Evolutionary conservation across 2,888 invertebrate genomes (phyloP), one percentile per base, ranked within the genome.

Genomic region (Sericinus montela): DNA sequence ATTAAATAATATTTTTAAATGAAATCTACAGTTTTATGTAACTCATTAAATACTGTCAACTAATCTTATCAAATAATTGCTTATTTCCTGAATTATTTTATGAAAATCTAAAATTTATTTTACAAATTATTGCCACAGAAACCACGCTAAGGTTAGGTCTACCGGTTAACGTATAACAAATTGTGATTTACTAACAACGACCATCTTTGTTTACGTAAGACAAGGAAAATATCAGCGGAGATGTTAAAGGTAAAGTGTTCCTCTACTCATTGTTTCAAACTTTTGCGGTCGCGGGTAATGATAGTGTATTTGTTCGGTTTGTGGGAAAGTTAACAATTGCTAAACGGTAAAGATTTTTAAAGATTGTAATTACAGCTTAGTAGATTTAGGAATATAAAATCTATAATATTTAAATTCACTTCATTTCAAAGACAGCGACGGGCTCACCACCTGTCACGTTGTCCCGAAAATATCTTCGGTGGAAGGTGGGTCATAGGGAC

Each of bases 121-220:
- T 46, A 32, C 28, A 39, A 34, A 46, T 34, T 40, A 30, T 13
- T 8, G 11, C 29, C 10, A 13, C 37, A 36, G 36, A 42, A 28
- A 25, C 35, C 42, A 40, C 19, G 35, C 16, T 16, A 29, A 35
- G 32, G 11, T 28, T 9, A 34, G 15, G 37, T 34, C 39, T 11
- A 13, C 39, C 34, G 40, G 7, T 36, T 42, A 37, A 42, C 30
- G 14, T 40, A 44, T 49, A 49, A 40, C 43, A 39, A 49, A 49
- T 49, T 49, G 44, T 34, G 34, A 38, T 41, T 48, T 48, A 42
- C 30, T 10, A 35, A 41, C 11, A 15, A 15, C 36, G 16, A 36
- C 42, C 42, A 37, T 44, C 28, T 49, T 39, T 44, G 44, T 44
- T 44, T 44, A 34, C 39, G 19, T 44, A 49, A 49, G 39, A 44